Evolutionary conservation across 2,113 vertebrate species (phyloP).

Genomic region (Meleagris gallopavo): DNA sequence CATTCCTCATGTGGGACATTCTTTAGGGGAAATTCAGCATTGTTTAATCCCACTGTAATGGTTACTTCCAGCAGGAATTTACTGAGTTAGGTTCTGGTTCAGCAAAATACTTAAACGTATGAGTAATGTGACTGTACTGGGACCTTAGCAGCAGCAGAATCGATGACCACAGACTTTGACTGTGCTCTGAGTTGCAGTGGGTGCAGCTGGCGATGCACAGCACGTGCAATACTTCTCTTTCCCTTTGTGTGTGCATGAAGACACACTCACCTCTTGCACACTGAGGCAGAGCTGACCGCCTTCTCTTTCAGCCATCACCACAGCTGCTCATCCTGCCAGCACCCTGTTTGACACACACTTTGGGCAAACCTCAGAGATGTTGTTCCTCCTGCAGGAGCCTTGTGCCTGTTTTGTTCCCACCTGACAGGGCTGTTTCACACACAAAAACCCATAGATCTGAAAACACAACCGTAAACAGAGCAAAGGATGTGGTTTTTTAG

Average conservation of each 20-base stretch:
- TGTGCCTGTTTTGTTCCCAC: not conserved
- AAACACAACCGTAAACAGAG: rapidly evolving
- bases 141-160: not conserved
- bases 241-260: not conserved
- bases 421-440: not conserved
- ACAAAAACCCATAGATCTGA: not conserved
- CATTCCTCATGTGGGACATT: rapidly evolving
- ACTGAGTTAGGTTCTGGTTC: not conserved
- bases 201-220: rapidly evolving
- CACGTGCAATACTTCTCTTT: not conserved
- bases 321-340: not conserved
- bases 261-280: not conserved
- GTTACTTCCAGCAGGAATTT: not conserved
- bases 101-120: not conserved
- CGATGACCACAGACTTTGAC: rapidly evolving
- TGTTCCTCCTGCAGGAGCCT: not conserved
- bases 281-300: rapidly evolving
- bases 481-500: not conserved
- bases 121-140: not conserved
- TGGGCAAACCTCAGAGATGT: not conserved
- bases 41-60: not conserved
- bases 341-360: too few species aligned
- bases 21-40: not conserved
- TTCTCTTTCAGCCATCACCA: rapidly evolving
- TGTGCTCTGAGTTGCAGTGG: rapidly evolving